phyloP scores from a whole-genome alignment of 2,113 vertebrate genomes.

The Nesoenas mayeri region DNA sequence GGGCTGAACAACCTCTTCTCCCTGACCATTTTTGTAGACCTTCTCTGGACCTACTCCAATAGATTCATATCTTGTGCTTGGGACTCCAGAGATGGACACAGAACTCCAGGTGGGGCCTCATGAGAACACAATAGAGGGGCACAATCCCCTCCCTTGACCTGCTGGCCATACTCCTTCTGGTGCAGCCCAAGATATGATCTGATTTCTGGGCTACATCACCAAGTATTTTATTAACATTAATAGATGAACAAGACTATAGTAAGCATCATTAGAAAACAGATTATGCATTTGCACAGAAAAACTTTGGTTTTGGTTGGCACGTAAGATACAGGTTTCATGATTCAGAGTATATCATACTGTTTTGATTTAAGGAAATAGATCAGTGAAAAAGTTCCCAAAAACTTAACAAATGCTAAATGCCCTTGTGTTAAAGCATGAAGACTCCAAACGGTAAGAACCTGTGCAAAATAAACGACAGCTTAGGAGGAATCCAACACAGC shows the following conservation, averaged over 20 bases:
- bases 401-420: background rate
- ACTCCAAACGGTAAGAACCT: background rate
- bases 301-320: background rate
- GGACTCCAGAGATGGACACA: too few species aligned
- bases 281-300: background rate
- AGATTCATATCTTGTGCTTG: too few species aligned
- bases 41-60: too few species aligned
- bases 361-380: background rate
- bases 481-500: background rate
- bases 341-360: background rate
- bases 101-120: too few species aligned
- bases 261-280: background rate
- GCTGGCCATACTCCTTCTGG: too few species aligned
- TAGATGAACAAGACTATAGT: background rate
- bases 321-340: background rate
- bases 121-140: too few species aligned
- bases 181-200: too few species aligned
- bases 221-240: background rate
- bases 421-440: background rate
- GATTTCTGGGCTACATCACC: background rate
- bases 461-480: background rate
- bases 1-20: too few species aligned
- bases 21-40: background rate
- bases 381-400: background rate
- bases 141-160: too few species aligned